A percentile compares a stretch with the other conserved stretches of the same genome.
Evolutionary conservation across 1,140 invertebrate species (phyloP).

Genomic region (Hetaerina americana): DNA sequence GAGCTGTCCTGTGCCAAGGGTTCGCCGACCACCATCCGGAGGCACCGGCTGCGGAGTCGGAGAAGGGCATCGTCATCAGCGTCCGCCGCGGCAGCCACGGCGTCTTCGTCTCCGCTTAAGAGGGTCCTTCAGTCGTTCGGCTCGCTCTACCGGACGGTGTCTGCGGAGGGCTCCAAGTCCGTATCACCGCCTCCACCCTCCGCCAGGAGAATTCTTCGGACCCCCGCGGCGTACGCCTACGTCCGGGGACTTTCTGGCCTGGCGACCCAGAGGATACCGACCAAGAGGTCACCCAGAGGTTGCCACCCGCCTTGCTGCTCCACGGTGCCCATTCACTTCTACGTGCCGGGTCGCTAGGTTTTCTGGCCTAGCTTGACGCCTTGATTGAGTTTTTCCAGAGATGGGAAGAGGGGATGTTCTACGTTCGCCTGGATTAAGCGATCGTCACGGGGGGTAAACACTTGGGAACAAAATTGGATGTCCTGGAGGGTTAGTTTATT

Average conservation of each 20-base stretch:
- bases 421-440: no score
- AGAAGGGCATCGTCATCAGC: neutral
- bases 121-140: neutral
- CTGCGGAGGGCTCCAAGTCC: neutral
- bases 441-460: no score
- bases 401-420: no score
- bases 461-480: no score
- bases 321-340: neutral
- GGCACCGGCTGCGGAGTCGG: neutral
- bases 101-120: neutral
- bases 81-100: neutral
- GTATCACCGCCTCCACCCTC: neutral
- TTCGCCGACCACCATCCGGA: neutral
- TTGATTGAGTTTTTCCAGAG: no score
- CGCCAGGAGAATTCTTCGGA: conserved; percentile 23
- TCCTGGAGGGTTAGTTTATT: no score
- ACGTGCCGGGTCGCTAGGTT: neutral
- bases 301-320: neutral
- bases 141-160: neutral
- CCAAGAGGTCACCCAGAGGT: neutral
- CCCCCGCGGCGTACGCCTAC: conserved; percentile 63
- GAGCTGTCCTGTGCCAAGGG: neutral
- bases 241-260: conserved; percentile 61
- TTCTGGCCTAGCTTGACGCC: no score
- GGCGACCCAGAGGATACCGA: conserved; percentile 61